These are phyloP conservation scores for Cinara cedri DNA, from an alignment of 2,888 invertebrate genomes.

Conservation along the genomic window DNA sequence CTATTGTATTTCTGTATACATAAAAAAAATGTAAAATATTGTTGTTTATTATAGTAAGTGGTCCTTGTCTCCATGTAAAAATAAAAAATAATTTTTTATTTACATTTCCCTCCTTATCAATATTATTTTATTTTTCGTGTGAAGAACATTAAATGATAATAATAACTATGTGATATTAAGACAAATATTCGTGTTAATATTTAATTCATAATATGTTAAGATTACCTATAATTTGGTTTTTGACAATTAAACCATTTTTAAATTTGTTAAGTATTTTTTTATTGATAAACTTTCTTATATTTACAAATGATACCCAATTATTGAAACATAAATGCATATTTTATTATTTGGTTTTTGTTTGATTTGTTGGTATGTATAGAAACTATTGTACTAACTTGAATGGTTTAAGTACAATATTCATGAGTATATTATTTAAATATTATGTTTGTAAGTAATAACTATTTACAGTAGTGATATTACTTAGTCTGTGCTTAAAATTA, in stretches of 20 bases:
- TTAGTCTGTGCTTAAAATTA: too few relatives aligned
- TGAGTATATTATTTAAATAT: too few relatives aligned
- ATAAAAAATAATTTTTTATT: slow-evolving; percentile 27
- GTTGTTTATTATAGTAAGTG: slow-evolving; percentile 50
- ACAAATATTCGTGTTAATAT: slow-evolving; percentile 50
- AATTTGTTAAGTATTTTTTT: slow-evolving; percentile 10
- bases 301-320: too few relatives aligned
- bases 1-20: slow-evolving; percentile 10
- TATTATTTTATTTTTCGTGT: slow-evolving; percentile 29
- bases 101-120: slow-evolving; percentile 24
- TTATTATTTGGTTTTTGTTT: too few relatives aligned
- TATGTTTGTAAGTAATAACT: too few relatives aligned
- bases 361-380: too few relatives aligned
- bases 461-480: too few relatives aligned
- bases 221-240: slow-evolving; percentile 17
- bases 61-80: slow-evolving; percentile 24
- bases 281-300: background rate
- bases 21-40: slow-evolving; percentile 40
- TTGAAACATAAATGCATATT: too few relatives aligned
- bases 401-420: too few relatives aligned
- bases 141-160: slow-evolving; percentile 29
- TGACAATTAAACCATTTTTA: slow-evolving; percentile 37
- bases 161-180: slow-evolving; percentile 51
- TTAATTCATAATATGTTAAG: background rate
- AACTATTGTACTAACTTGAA: too few relatives aligned